phyloP scores from a whole-genome alignment of 2,888 invertebrate species.

The Catocala sponsa region DNA sequence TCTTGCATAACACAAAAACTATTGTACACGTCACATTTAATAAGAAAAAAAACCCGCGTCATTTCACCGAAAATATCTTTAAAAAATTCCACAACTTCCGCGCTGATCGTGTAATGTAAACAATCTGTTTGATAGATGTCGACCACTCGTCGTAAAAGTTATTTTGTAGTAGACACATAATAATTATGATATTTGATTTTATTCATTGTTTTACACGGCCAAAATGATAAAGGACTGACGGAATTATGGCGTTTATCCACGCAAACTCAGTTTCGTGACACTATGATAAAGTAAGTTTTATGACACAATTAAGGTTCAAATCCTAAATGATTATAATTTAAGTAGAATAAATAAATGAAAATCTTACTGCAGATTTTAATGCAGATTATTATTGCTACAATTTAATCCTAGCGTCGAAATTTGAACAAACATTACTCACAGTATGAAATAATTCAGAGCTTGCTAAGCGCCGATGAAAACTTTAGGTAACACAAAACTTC shows the following conservation, averaged over 20 bases:
- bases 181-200: conserved; percentile 39
- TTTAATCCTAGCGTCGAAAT: neutral
- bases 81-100: conserved; percentile 69
- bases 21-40: conserved; percentile 53
- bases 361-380: conserved; percentile 4
- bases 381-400: neutral
- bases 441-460: conserved; percentile 7
- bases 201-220: conserved; percentile 32
- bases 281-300: conserved; percentile 11
- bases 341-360: neutral
- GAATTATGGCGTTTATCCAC: conserved; percentile 25
- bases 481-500: conserved; percentile 11
- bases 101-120: conserved; percentile 57
- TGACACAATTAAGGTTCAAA: conserved; percentile 2
- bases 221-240: conserved; percentile 29
- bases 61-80: conserved; percentile 61
- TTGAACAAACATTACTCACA: conserved; percentile 12
- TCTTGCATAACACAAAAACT: conserved; percentile 63
- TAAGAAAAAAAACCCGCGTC: conserved; percentile 50
- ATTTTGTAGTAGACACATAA: conserved; percentile 17
- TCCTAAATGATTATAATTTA: conserved; percentile 1
- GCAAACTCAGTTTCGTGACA: conserved; percentile 12
- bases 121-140: conserved; percentile 55
- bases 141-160: conserved; percentile 40
- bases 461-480: neutral